phyloP scores from a whole-genome alignment of 2,888 invertebrate genomes.

The Lepidonotus clava region DNA sequence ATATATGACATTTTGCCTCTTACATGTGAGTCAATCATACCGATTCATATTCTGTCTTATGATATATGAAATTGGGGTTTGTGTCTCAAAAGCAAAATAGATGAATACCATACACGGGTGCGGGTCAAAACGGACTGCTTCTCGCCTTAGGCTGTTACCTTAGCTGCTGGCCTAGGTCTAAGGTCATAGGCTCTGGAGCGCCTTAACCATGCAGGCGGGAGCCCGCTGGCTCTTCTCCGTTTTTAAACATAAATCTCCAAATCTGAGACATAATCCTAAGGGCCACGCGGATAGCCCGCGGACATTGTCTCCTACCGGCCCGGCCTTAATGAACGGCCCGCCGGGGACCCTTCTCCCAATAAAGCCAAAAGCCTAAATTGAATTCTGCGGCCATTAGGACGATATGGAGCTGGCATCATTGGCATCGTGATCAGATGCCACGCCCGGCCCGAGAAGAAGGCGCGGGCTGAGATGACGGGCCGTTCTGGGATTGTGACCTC shows the following conservation, averaged over 20 bases:
- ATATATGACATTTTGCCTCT: no score
- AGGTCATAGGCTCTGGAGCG: no score
- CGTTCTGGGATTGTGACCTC: background rate
- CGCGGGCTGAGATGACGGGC: background rate
- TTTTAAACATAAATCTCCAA: background rate
- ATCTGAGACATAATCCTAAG: background rate
- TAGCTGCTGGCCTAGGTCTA: no score
- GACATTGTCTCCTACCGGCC: background rate
- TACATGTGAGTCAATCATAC: no score
- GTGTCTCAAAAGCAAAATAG: no score
- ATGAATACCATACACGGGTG: no score
- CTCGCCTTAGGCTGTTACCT: no score
- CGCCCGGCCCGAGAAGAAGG: background rate
- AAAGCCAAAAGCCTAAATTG: slow-evolving; percentile 1
- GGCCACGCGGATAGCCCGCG: background rate
- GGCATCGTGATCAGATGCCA: background rate
- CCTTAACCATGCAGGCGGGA: no score
- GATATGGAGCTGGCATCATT: background rate
- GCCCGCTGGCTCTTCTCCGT: no score
- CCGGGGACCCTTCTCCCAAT: background rate
- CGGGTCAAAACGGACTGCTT: no score
- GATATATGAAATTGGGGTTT: no score
- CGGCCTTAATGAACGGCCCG: background rate
- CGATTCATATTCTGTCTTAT: no score
- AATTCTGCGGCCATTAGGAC: slow-evolving; percentile 21